Percentiles rank a stretch among this genome's conserved stretches.
These are phyloP conservation scores for Drosophila anomelani DNA, from an alignment of 2,888 invertebrate genomes.

Conservation along the genomic window DNA sequence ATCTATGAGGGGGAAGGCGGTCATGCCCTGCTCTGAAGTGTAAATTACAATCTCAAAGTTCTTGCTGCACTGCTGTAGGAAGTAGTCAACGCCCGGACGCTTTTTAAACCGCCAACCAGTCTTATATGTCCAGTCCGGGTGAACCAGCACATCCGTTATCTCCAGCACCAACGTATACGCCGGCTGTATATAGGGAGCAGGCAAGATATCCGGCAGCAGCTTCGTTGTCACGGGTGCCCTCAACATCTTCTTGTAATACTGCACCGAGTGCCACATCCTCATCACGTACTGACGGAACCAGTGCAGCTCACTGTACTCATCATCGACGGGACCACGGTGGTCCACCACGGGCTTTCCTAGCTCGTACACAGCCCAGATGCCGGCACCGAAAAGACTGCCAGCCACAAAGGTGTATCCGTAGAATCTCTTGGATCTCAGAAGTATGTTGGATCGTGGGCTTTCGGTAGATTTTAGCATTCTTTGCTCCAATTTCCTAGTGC, in stretches of 20 bases:
- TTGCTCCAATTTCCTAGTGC: not conserved
- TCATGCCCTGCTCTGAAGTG: conserved; percentile 97
- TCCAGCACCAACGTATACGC: conserved; percentile 98
- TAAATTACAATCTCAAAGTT: conserved; percentile 98
- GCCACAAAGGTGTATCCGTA: conserved; percentile 85
- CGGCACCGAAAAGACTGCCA: conserved; percentile 86
- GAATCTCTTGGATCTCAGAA: conserved; percentile 11
- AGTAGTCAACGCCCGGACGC: conserved; percentile 97
- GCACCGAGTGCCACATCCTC: conserved; percentile 89
- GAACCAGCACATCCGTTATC: conserved; percentile 89
- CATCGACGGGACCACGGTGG: conserved; percentile 90
- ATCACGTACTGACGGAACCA: conserved; percentile 89
- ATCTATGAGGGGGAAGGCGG: conserved; percentile 97
- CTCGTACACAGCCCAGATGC: conserved; percentile 88
- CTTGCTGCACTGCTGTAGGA: conserved; percentile 93
- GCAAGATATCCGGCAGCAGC: conserved; percentile 95
- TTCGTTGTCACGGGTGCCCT: conserved; percentile 97
- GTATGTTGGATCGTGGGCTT: not conserved
- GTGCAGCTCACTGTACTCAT: conserved; percentile 90
- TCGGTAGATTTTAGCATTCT: not conserved
- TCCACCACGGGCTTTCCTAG: conserved; percentile 90
- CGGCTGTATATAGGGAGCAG: conserved; percentile 96
- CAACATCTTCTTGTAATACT: conserved; percentile 91
- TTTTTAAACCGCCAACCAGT: conserved; percentile 99
- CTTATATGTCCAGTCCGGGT: conserved; percentile 99